Percentiles rank a stretch among this genome's conserved stretches.
phyloP scores from a whole-genome alignment of 2,113 vertebrate genomes.

The Dasyurus viverrinus region DNA sequence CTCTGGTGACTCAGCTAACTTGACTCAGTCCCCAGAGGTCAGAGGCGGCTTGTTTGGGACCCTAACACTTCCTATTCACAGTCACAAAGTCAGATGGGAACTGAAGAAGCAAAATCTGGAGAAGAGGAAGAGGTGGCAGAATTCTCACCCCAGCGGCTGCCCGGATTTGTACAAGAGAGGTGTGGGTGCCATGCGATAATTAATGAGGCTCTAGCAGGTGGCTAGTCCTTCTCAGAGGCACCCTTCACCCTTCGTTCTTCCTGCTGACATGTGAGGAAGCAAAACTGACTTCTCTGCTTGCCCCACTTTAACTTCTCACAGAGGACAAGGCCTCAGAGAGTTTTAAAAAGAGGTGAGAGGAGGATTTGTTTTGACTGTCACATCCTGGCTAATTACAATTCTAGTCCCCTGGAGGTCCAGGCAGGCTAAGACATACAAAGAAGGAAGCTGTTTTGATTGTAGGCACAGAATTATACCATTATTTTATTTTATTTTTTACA shows the following conservation, averaged over 20 bases:
- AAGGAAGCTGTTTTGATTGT: constrained; percentile 3
- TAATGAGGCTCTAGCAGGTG: constrained; percentile 57
- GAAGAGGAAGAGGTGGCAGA: background rate
- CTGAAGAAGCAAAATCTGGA: background rate
- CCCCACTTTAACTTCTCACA: background rate
- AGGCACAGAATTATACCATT: background rate
- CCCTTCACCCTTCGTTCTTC: background rate
- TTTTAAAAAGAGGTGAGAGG: background rate
- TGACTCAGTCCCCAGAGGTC: background rate
- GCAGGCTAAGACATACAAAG: background rate
- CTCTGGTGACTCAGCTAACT: background rate
- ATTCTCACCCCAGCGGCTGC: constrained; percentile 67
- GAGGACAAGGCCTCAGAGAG: background rate
- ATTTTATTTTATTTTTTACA: background rate
- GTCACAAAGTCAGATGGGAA: background rate
- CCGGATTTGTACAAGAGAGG: constrained; percentile 60
- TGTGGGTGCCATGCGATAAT: constrained; percentile 67
- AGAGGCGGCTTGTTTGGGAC: background rate
- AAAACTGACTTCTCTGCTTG: background rate
- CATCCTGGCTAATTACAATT: background rate
- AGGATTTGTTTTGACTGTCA: background rate
- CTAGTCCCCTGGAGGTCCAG: constrained; percentile 1
- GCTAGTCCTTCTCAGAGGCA: constrained; percentile 35
- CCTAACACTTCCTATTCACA: background rate
- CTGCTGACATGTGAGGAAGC: background rate